A percentile compares a stretch with the other conserved stretches of the same genome.
phyloP scores from a whole-genome alignment of 1,140 invertebrate genomes.

The Meloidogyne hapla region DNA sequence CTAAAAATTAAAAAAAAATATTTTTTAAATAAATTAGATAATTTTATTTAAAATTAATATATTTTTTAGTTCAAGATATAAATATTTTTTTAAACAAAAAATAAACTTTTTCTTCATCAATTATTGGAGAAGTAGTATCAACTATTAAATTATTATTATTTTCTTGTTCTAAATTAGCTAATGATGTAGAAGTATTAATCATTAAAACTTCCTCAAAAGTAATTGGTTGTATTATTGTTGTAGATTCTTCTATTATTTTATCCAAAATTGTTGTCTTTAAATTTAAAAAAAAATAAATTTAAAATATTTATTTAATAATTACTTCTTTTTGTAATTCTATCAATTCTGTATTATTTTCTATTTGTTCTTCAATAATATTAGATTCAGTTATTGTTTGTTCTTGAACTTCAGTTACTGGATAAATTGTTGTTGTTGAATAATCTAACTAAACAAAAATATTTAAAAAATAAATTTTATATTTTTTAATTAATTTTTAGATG shows the following conservation, averaged over 20 bases:
- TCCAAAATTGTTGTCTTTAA: background rate
- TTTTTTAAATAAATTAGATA: too few species aligned
- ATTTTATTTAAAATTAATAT: too few species aligned
- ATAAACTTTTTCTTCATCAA: slow-evolving; percentile 2
- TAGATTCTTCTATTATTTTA: background rate
- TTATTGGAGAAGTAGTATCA: too few species aligned
- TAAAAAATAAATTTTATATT: background rate
- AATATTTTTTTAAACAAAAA: background rate
- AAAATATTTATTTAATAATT: background rate
- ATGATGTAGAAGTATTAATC: background rate
- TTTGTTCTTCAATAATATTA: background rate
- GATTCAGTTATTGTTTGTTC: background rate
- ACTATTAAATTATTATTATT: too few species aligned
- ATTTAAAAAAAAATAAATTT: background rate
- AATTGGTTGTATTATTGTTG: too few species aligned
- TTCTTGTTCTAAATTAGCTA: background rate
- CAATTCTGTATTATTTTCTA: background rate
- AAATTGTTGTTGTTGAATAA: slow-evolving; percentile 32
- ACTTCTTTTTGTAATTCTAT: background rate
- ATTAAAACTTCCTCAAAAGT: too few species aligned
- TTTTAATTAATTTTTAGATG: too few species aligned
- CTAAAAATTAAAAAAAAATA: background rate
- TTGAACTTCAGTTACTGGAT: background rate
- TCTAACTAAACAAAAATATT: background rate
- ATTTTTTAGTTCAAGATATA: too few species aligned